Evolutionary conservation across 2,888 invertebrate species (phyloP), one percentile per base, ranked within the genome.

Genomic region (Pyrgus malvae): DNA sequence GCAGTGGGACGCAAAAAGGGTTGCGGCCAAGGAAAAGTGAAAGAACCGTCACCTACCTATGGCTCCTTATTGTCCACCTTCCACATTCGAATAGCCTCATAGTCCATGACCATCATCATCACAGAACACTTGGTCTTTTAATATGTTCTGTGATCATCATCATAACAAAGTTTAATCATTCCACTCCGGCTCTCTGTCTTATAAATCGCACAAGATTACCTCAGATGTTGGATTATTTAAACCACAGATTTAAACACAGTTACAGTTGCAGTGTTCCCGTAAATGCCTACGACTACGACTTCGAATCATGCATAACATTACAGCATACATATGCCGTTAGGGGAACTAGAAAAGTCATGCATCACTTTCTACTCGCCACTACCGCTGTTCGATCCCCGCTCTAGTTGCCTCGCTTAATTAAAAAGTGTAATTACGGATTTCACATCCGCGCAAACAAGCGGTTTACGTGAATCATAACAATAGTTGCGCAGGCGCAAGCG

Each of bases 371-470:
- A 85, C 75, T 66, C 67, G 69, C 61, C 67, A 74, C 74, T 78
- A 78, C 79, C 79, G 80, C 79, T 80, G 72, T 65, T 72, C 72
- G 71, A 75, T 77, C 77, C 78, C 79, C 89, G 89, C 88, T 89
- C 88, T 72, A 89, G 81, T 88, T 89, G 75, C 81, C 69, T 72
- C 80, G 78, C 74, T 80, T 87, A 88, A 88, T 89, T 88, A 89
- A 86, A 87, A 88, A 80, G 79, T 83, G 81, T 87, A 88, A 89
- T 87, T 84, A 85, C 80, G 82, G 87, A 87, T 88, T 88, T 87
- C 87, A 87, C 88, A 87, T 83, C 84, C 86, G 86, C 73, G 76
- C 85, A 77, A 80, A 86, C 83, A 78, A 78, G 78, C 78, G 77
- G 77, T 80, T 85, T 82, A 83, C 82, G 81, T 84, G 83, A 83